phyloP scores from a whole-genome alignment of 2,888 invertebrate genomes.

The Escarpia spicata region DNA sequence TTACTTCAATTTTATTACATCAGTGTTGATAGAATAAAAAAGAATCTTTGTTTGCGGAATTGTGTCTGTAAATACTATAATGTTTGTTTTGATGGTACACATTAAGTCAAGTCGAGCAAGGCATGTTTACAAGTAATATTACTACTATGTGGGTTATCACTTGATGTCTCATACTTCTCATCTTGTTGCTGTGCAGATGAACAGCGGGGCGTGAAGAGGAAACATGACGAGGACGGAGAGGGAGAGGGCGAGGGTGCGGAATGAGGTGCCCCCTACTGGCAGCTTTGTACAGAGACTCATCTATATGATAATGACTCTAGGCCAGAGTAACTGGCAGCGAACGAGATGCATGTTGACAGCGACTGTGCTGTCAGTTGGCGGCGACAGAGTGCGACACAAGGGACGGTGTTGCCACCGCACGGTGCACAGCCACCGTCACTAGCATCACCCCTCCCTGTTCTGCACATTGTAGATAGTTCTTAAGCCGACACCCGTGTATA shows the following conservation, averaged over 20 bases:
- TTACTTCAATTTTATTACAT: no score
- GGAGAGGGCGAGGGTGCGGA: conserved; percentile 28
- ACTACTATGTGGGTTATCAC: neutral
- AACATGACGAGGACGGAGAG: conserved; percentile 38
- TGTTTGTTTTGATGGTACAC: no score
- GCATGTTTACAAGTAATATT: no score
- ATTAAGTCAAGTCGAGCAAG: no score
- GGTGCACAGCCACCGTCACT: neutral
- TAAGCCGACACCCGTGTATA: conserved; percentile 6
- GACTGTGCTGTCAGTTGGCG: neutral
- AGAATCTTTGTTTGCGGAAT: no score
- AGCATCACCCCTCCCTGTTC: neutral
- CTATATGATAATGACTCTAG: neutral
- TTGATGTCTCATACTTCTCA: neutral
- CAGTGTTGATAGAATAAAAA: no score
- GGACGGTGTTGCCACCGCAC: neutral
- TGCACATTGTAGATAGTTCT: conserved; percentile 16
- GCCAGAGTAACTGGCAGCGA: conserved; percentile 10
- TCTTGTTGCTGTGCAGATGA: neutral
- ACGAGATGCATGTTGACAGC: neutral
- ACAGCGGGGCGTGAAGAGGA: conserved; percentile 38
- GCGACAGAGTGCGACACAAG: neutral
- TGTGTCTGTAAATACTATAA: no score
- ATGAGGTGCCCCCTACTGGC: neutral
- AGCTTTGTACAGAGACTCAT: neutral